Evolutionary conservation across 2,888 invertebrate genomes (phyloP).

Genomic region (Dasypogon diadema): DNA sequence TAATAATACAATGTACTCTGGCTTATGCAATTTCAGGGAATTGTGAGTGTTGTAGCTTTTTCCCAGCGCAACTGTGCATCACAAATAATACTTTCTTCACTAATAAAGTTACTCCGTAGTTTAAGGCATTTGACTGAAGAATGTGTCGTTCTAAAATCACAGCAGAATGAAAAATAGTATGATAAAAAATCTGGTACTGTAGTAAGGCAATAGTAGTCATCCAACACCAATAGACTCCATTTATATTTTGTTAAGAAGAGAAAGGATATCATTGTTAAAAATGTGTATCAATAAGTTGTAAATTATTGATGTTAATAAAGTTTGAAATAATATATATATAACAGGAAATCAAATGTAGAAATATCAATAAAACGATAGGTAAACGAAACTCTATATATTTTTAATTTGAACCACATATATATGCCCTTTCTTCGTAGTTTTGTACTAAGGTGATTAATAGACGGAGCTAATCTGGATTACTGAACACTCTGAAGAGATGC

Average conservation of each 20-base stretch:
- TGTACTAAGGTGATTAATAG: no score
- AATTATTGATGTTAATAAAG: slow-evolving; percentile 41
- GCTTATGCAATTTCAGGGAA: no score
- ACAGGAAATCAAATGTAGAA: slow-evolving; percentile 7
- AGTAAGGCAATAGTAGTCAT: background rate
- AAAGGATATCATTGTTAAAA: slow-evolving; percentile 36
- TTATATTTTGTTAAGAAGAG: slow-evolving; percentile 37
- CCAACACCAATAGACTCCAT: slow-evolving; percentile 15
- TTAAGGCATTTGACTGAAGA: background rate
- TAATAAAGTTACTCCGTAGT: slow-evolving; percentile 5
- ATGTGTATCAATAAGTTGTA: slow-evolving; percentile 26
- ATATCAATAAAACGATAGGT: background rate
- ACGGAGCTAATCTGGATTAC: no score
- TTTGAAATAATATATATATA: slow-evolving; percentile 22
- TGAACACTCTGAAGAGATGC: no score
- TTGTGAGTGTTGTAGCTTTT: no score
- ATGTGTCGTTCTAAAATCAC: background rate
- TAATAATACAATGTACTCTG: no score
- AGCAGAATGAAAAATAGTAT: background rate
- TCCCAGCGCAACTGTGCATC: no score
- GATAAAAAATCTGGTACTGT: background rate
- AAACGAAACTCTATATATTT: no score
- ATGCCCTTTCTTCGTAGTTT: no score
- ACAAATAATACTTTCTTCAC: no score
- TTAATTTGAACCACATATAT: no score